Base-by-base conservation (phyloP, 1,140 invertebrate genomes). In the Amyelois transitella region DNA sequence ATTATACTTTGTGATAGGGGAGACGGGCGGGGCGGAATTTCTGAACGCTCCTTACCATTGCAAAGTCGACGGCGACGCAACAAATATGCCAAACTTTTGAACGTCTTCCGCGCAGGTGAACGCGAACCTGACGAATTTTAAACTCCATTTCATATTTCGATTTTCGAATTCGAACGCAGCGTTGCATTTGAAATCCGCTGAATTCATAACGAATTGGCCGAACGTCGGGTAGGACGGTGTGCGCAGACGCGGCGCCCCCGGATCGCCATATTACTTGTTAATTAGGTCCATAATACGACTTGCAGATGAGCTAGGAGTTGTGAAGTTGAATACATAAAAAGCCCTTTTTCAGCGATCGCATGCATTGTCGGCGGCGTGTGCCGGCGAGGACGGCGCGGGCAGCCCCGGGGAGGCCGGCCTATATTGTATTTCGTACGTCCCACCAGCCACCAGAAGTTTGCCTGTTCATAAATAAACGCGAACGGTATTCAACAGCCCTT, bases 251-350 rank as follows among this genome's bases (percentile, higher is more conserved):
- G 88, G 72, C 77, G 81, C 79, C 71, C 87, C 88, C 70, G 75
- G 75, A 75, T 91, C 74, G 67, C 90, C 93, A 93, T 94, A 94
- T 94, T 94, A 94, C 93, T 94, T 94, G 93, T 94, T 94, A 94
- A 94, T 94, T 94, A 94, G 93, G 91, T 93, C 91, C 92, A 93
- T 94, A 94, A 94, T 94, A 94, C 91, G 93, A 94, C 93, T 94
- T 94, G 93, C 93, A 94, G 93, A 94, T 94, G 93, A 94, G 93
- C 90, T 77, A 90, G 90, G 91, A 92, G 77, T 86, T 84, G 75
- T 87, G 80, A 88, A 86, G 85, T 83, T 85, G 88, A 89, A 88
- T 89, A 88, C 77, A 84, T 89, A 89, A 89, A 89, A 88, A 88
- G 83, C 72, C 82, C 87, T 87, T 88, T 88, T 88, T 83, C 89